Base-by-base conservation (phyloP, 2,888 invertebrate genomes). In the Ormyrus pomaceus region DNA sequence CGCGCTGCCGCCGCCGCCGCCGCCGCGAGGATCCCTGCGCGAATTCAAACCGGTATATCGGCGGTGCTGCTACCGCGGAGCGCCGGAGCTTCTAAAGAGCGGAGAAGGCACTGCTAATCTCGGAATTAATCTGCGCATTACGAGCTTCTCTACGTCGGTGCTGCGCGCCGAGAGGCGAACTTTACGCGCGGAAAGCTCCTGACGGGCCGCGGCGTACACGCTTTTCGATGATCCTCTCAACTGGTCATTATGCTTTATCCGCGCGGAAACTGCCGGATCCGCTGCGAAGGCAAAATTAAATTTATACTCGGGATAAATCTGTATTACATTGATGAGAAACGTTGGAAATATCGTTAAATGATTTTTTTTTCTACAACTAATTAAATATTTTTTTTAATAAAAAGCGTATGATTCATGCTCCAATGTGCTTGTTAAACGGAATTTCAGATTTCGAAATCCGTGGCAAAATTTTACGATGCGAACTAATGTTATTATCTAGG, bases 61-160 rank as follows among this genome's bases (percentile, higher is more conserved):
- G 34, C 34, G 34, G 34, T 2, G 34, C 34, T 34, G 64, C 50
- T 46, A 64, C 5, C 6, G 2, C 46, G 8, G 6, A 48, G 64
- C 46, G 64, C 56, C 11, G 55, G 11, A n/a, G 11, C 55, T 11
- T 45, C 61, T 10, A 46, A 34, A 34, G 34, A 34, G 34, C 34
- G 34, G 34, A 34, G 9, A 45, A 19, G 45, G 65, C 53, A 59
- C 53, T 58, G 58, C 58, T 48, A 61, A 76, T 77, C 70, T 58
- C 34, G n/a, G 50, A 48, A 64, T 56, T 77, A 77, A 77, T 77
- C 77, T 77, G 70, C 77, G 46, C 65, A 77, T 65, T 71, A 71
- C 48, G 65, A 58, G 65, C 45, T 58, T 6, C 19, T 58, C 58
- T 65, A 77, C 19, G 53, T 59, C 51, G 45, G 46, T 45, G 34